Evolutionary conservation across 2,888 invertebrate species (phyloP), one percentile per base, ranked within the genome.

Genomic region (Cataglyphis cursor): DNA sequence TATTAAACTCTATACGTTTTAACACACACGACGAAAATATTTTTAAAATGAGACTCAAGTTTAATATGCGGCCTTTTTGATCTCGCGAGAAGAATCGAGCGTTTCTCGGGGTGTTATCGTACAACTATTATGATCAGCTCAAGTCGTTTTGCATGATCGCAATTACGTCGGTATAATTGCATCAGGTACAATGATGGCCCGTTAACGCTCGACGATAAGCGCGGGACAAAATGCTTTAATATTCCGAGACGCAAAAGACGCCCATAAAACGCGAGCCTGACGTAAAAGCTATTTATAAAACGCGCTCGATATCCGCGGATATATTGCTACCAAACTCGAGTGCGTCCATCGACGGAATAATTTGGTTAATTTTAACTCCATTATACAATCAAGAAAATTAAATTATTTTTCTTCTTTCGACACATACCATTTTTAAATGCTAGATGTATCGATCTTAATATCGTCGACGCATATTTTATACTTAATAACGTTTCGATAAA

Each of bases 191-290:
- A 81, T 74, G 74, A 75, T 57, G 51, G 73, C 18, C 74, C 31
- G 64, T 81, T 74, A 75, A 72, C 74, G 65, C 41, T 59, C 44
- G 18, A 73, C 74, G 81, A 75, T 75, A 75, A 75, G 35, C 28
- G 64, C 44, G 15, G 48, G 35, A 51, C 74, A 54, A 51, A 51
- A 38, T 54, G 64, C 51, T 75, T 64, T 75, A 75, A 62, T 70
- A n/a, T 10, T 8, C 9, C 44, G 35, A 3, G 18, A 38, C 38
- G 64, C 73, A 73, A 74, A 74, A 81, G 62, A 51, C 44, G 59
- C 35, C 38, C 73, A 38, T 61, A 59, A 61, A 62, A 62, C 24
- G 61, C 24, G 48, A 48, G 38, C 18, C 15, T 72, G 51, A 81
- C 61, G 81, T 81, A 73, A 61, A 64, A 21, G 35, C 35, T 48